Conservation (phyloP, 2,888 invertebrate genomes). For the Ophion ellenae region DNA sequence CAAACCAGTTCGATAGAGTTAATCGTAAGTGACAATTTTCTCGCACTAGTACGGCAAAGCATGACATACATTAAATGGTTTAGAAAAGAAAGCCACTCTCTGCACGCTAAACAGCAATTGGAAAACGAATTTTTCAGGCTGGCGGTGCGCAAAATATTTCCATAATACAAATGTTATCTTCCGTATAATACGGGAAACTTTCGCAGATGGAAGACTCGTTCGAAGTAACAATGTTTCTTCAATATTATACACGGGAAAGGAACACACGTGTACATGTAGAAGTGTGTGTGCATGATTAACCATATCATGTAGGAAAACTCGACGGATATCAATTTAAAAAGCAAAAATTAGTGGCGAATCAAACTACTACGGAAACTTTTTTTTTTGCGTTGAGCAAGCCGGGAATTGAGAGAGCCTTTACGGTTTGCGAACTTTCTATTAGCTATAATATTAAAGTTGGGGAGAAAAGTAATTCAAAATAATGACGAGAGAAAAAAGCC, state of each 20-base stretch:
- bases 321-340: conserved; percentile 22
- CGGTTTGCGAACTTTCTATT: conserved; percentile 65
- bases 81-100: too few species aligned
- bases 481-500: conserved; percentile 28
- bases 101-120: too few species aligned
- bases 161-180: conserved; percentile 9
- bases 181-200: conserved; percentile 56
- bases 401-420: conserved; percentile 67
- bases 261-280: conserved; percentile 16
- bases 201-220: conserved; percentile 65
- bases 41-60: not conserved
- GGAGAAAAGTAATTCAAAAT: conserved; percentile 16
- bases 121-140: not conserved
- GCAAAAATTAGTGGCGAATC: conserved; percentile 42
- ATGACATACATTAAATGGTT: too few species aligned
- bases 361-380: conserved; percentile 21
- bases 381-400: conserved; percentile 30
- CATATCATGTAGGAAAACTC: conserved; percentile 40
- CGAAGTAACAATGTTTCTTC: conserved; percentile 48
- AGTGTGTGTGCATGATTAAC: conserved; percentile 31
- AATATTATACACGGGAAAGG: conserved; percentile 43
- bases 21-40: not conserved
- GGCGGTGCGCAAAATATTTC: not conserved
- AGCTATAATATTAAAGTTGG: conserved; percentile 2
- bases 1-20: not conserved